phyloP scores from a whole-genome alignment of 1,140 invertebrate species.

The Calephelis nemesis region DNA sequence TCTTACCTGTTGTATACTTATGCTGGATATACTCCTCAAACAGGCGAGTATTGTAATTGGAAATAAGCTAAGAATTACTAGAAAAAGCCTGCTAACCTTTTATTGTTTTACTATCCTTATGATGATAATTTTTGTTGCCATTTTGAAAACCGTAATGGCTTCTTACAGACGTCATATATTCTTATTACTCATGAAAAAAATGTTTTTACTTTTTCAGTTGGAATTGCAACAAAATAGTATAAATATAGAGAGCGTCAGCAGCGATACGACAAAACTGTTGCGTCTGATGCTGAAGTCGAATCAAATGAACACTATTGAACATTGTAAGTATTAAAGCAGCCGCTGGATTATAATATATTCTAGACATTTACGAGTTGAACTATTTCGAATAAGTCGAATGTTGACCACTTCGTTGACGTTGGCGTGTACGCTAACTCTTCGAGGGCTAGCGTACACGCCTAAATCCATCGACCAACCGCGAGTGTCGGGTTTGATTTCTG shows the following conservation, averaged over 20 bases:
- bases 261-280: conserved; percentile 82
- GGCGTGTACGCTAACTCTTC: no score
- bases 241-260: conserved; percentile 64
- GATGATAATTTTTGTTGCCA: no score
- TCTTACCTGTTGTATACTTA: conserved; percentile 95
- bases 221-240: conserved; percentile 93
- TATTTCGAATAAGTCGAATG: neutral
- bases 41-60: conserved; percentile 82
- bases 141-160: no score
- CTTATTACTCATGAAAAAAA: no score
- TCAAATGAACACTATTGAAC: conserved; percentile 63
- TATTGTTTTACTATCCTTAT: no score
- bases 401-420: no score
- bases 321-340: conserved; percentile 41
- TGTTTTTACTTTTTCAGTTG: conserved; percentile 81
- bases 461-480: no score
- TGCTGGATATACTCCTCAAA: conserved; percentile 96
- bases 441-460: no score
- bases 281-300: conserved; percentile 87
- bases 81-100: neutral
- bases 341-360: no score
- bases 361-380: no score
- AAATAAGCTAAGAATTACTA: conserved; percentile 17
- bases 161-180: no score
- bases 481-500: no score